phyloP scores from a whole-genome alignment of 1,140 invertebrate genomes.

The Hylaeus anthracinus region DNA sequence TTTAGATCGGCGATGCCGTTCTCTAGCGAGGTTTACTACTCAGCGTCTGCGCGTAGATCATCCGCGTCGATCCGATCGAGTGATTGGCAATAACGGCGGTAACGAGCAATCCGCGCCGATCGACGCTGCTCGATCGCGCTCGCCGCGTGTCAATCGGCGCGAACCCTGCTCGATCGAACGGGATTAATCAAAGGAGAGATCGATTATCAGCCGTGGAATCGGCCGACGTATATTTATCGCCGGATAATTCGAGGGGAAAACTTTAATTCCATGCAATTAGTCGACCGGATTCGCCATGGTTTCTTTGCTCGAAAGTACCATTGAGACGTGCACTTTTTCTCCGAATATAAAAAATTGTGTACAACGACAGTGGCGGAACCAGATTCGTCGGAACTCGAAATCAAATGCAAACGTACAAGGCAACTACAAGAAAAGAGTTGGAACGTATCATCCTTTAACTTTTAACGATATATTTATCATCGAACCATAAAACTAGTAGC shows the following conservation, averaged over 20 bases:
- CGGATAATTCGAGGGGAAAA: slow-evolving; percentile 16
- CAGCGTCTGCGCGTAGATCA: too few species aligned
- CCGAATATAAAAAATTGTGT: not conserved
- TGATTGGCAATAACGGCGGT: slow-evolving; percentile 19
- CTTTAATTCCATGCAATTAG: slow-evolving; percentile 25
- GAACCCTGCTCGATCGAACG: not conserved
- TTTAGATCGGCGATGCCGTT: too few species aligned
- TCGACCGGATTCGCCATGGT: not conserved
- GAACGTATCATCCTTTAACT: too few species aligned
- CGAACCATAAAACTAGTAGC: too few species aligned
- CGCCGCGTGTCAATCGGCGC: slow-evolving; percentile 30
- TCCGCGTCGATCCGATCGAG: slow-evolving; percentile 3
- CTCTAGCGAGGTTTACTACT: too few species aligned
- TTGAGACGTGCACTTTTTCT: not conserved
- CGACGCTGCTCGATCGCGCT: not conserved
- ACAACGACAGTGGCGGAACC: not conserved
- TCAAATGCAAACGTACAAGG: too few species aligned
- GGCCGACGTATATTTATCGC: slow-evolving; percentile 8
- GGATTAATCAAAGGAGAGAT: slow-evolving; percentile 16
- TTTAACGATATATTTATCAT: too few species aligned
- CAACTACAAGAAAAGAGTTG: too few species aligned
- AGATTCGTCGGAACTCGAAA: too few species aligned
- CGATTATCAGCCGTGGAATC: slow-evolving; percentile 41
- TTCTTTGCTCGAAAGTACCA: not conserved
- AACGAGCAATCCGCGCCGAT: slow-evolving; percentile 23